These are phyloP conservation scores for Nematostella vectensis DNA, from an alignment of 92 coral and sea anemone species.

Conservation along the genomic window DNA sequence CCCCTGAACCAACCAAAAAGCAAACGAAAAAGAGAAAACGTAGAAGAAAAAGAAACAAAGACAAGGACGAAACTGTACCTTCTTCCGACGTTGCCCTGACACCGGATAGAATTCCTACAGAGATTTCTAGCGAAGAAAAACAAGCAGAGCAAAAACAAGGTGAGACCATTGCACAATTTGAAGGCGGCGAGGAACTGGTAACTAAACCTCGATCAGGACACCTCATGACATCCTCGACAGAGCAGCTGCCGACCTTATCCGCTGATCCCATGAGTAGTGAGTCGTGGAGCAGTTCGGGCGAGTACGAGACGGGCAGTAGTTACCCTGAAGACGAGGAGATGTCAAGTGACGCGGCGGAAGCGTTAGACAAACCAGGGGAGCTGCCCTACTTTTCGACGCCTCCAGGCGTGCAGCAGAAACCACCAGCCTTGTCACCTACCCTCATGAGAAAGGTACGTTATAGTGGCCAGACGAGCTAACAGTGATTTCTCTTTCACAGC, in stretches of 20 bases:
- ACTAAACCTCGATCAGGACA: too few species aligned
- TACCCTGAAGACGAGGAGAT: background rate
- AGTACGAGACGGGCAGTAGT: background rate
- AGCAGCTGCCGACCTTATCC: background rate
- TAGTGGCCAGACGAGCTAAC: background rate
- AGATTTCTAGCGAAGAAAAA: slow-evolving; percentile 1
- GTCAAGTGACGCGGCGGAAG: slow-evolving; percentile 5
- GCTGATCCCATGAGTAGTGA: background rate
- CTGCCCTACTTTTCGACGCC: slow-evolving; percentile 2
- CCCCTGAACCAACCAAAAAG: slow-evolving; percentile 15
- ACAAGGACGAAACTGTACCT: slow-evolving; percentile 4
- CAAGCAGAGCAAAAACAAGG: background rate
- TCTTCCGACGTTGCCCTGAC: too few species aligned
- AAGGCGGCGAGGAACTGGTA: background rate
- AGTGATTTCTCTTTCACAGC: background rate
- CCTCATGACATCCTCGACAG: too few species aligned
- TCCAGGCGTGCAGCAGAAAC: background rate
- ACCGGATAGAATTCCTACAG: slow-evolving; percentile 4
- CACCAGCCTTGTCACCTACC: background rate
- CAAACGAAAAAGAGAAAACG: background rate
- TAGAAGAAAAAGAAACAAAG: slow-evolving; percentile 13
- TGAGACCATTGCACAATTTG: background rate
- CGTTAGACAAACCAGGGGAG: background rate
- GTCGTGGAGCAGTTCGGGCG: background rate
- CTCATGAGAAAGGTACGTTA: background rate